Conservation (phyloP, 2,797 vertebrate species). For the Astyanax mexicanus region DNA sequence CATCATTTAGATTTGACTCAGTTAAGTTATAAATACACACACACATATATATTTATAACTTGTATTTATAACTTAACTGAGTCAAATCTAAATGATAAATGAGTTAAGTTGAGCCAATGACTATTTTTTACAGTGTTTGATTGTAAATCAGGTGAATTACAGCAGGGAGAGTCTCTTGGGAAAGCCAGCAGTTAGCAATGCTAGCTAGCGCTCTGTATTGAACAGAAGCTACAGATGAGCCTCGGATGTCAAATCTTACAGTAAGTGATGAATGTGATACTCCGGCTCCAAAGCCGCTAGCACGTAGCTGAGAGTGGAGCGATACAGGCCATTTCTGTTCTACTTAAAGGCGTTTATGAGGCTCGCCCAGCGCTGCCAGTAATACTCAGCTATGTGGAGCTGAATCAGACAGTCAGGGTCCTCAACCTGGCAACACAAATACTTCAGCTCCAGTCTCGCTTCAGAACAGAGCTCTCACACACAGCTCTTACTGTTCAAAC, state of each 20-base stretch:
- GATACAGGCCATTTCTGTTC: conserved; percentile 8
- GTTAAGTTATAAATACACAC: too few species aligned
- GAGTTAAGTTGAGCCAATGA: too few species aligned
- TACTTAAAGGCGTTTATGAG: neutral
- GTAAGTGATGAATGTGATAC: conserved; percentile 8
- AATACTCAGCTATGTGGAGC: neutral
- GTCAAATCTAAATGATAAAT: too few species aligned
- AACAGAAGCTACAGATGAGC: neutral
- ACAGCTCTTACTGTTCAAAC: neutral
- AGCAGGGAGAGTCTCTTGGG: too few species aligned
- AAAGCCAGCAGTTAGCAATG: too few species aligned
- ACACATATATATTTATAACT: too few species aligned
- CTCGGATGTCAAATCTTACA: neutral
- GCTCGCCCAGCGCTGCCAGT: neutral
- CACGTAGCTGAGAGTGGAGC: neutral
- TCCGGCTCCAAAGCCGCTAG: neutral
- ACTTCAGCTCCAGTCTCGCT: neutral
- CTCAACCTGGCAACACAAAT: neutral
- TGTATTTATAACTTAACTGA: too few species aligned
- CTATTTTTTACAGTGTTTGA: too few species aligned
- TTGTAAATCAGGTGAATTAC: too few species aligned
- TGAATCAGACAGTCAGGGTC: neutral
- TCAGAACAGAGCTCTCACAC: neutral
- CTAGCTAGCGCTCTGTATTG: neutral
- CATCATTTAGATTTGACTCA: too few species aligned